Percentiles rank a stretch among this genome's conserved stretches.
These are phyloP conservation scores for Papilio protenor DNA, from an alignment of 2,888 invertebrate species.

Conservation along the genomic window DNA sequence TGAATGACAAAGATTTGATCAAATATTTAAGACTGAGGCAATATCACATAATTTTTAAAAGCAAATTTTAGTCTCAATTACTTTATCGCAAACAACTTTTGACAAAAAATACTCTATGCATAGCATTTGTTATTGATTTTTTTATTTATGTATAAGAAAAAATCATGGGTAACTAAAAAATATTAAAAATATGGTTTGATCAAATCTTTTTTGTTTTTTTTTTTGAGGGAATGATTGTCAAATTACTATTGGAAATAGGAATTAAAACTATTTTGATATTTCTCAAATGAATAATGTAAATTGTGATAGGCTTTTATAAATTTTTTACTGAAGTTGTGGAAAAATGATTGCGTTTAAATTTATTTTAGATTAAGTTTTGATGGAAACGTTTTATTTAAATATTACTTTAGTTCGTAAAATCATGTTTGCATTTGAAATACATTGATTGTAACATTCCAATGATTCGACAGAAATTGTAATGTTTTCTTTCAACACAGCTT, in stretches of 20 bases:
- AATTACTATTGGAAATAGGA: neutral
- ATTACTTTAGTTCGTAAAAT: constrained; percentile 10
- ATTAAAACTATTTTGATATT: neutral
- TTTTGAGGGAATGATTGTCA: neutral
- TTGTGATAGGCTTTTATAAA: constrained; percentile 4
- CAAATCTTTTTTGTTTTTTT: neutral
- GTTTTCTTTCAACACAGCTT: constrained; percentile 50
- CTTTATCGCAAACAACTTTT: neutral
- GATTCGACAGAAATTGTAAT: neutral
- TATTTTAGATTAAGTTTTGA: constrained; percentile 15
- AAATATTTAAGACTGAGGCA: neutral
- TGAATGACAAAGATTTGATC: neutral
- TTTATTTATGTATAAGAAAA: neutral
- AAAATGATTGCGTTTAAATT: neutral
- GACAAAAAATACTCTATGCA: neutral
- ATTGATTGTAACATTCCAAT: constrained; percentile 20
- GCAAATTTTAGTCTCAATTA: neutral
- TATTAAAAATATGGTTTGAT: neutral
- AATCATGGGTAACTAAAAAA: neutral
- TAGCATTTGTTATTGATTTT: neutral
- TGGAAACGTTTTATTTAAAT: constrained; percentile 1
- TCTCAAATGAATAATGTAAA: constrained; percentile 1
- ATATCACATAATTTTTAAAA: neutral
- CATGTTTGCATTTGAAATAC: constrained; percentile 9
- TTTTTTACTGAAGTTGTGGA: constrained; percentile 3